Base-by-base conservation (phyloP, 2,797 vertebrate genomes). In the Esox masquinongy region DNA sequence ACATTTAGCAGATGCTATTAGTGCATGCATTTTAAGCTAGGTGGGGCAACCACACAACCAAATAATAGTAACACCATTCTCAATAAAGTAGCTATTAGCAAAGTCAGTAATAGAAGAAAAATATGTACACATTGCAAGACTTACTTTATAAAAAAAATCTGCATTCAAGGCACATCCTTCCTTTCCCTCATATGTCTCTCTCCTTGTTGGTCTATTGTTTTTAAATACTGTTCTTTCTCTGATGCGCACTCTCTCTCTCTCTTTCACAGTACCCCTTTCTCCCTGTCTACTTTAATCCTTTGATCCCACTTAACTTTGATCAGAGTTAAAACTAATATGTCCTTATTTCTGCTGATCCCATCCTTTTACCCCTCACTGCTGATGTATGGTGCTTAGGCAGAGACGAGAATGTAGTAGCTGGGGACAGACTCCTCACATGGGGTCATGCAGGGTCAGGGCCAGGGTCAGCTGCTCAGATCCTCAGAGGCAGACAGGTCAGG, bases 381-480 rank as follows among this genome's bases (percentile, higher is more conserved):
- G 31, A 61, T 22, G 31, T 11, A 70, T 53, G 64, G 79, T 56
- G 19, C 59, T 11, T 22, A 70, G 24, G 53, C 68, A 26, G 15
- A 75, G 64, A 70, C 36, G 67, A 56, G 68, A 1, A 72, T 75
- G 82, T 75, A 39, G 78, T 72, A 85, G 84, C 75, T 83, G 83
- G 5, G 79, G 59, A 63, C 74, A 79, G 77, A 43, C 17, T 22
- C 59, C 59, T 49, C n/a, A 47, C 19, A 36, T n/a, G 68, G 9
- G 83, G 49, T 61, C 14, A 49, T 64, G 29, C 79, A 83, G 88
- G 68, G 84, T 77, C 66, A 15, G 70, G 11, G 22, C 56, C 11
- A 11, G 56, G 19, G 73, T 77, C 56, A 26, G 53, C 14, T 39
- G 36, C 12, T 64, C 17, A 43, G 34, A 4, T 43, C 39, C 34